phyloP scores from a whole-genome alignment of 2,113 vertebrate species.

The Dinomys branickii region DNA sequence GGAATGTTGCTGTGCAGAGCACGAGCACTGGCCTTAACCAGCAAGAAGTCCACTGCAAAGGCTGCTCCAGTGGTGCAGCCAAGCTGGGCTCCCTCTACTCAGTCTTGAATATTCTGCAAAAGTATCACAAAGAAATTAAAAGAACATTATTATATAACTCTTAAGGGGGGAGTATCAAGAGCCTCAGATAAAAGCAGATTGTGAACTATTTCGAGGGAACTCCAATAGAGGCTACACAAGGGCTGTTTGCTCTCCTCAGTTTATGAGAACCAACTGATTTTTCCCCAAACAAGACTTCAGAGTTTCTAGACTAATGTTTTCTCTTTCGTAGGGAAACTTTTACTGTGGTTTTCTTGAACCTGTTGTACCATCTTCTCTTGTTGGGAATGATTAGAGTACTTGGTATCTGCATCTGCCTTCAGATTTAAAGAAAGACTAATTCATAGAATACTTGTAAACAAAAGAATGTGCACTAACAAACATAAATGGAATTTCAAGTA shows the following conservation, averaged over 20 bases:
- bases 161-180: background rate
- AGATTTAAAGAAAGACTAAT: background rate
- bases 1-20: too few relatives aligned
- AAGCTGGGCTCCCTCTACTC: too few relatives aligned
- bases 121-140: background rate
- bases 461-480: background rate
- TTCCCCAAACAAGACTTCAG: background rate
- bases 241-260: background rate
- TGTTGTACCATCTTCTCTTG: background rate
- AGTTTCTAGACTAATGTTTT: background rate
- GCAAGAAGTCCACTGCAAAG: too few relatives aligned
- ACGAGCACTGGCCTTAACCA: too few relatives aligned
- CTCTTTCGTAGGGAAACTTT: background rate
- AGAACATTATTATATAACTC: background rate
- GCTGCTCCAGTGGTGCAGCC: too few relatives aligned
- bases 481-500: background rate
- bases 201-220: background rate
- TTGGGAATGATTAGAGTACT: background rate
- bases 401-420: background rate
- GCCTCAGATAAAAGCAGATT: background rate
- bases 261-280: background rate
- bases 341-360: background rate
- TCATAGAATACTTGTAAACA: background rate
- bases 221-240: background rate
- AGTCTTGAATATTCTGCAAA: too few relatives aligned